Conservation (phyloP, 2,113 vertebrate species). For the Lepidothrix coronata region DNA sequence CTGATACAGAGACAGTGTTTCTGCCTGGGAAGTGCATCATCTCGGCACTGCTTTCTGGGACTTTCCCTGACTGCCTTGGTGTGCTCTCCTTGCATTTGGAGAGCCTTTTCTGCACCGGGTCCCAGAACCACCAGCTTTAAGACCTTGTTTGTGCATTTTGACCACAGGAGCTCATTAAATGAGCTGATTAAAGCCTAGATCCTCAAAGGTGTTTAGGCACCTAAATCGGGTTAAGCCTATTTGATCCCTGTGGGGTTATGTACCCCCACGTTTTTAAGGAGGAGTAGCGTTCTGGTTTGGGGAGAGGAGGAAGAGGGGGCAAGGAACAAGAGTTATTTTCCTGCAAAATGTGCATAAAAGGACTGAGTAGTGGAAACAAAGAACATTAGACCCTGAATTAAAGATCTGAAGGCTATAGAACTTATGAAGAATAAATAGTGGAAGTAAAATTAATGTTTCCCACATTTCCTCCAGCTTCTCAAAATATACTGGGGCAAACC, state of each 20-base stretch:
- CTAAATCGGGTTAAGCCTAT: slow-evolving; percentile 1
- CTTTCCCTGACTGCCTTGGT: not conserved
- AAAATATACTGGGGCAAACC: not conserved
- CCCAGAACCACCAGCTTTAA: not conserved
- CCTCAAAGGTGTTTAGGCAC: not conserved
- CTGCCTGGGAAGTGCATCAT: not conserved
- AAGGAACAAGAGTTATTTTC: not conserved
- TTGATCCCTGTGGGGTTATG: not conserved
- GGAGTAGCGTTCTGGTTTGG: not conserved
- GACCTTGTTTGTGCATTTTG: slow-evolving; percentile 35
- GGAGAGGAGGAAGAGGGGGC: not conserved
- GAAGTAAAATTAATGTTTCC: not conserved
- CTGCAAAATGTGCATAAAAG: not conserved
- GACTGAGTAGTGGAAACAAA: not conserved
- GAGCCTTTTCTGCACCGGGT: not conserved
- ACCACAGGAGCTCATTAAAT: not conserved
- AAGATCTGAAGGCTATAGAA: not conserved
- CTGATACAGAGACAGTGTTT: not conserved
- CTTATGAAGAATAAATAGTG: not conserved
- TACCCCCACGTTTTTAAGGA: not conserved
- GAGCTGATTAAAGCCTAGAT: slow-evolving; percentile 18
- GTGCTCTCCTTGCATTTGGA: not conserved
- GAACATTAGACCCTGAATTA: not conserved
- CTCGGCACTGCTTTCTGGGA: not conserved
- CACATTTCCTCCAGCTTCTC: not conserved